Conservation (phyloP, 2,113 vertebrate species). For the Neogale vison region DNA sequence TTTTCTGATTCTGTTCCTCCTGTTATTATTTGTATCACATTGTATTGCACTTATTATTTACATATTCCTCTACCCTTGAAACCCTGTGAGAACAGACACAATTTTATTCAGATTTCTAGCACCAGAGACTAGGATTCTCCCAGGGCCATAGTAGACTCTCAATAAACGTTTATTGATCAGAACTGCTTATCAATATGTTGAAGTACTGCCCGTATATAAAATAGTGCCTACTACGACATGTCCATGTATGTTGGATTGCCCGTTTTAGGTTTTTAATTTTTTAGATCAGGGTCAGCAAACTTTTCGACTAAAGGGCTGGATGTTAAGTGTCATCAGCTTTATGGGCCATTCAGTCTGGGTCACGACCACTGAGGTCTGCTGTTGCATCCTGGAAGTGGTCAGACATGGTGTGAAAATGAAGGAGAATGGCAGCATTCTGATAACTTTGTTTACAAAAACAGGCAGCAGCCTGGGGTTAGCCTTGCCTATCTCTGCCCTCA, state of each 20-base stretch:
- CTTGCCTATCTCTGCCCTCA: background rate
- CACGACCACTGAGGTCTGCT: background rate
- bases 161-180: background rate
- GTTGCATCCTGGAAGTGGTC: background rate
- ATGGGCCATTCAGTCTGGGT: background rate
- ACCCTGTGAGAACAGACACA: background rate
- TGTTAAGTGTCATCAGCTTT: background rate
- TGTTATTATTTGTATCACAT: background rate
- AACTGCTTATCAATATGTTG: background rate
- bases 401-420: background rate
- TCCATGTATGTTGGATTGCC: background rate
- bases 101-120: background rate
- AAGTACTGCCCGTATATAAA: background rate
- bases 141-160: background rate
- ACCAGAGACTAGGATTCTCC: background rate
- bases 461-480: background rate
- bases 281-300: background rate
- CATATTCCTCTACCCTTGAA: background rate
- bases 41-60: background rate
- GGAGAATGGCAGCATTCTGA: background rate
- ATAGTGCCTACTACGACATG: background rate
- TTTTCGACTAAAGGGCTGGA: background rate
- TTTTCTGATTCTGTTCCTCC: background rate
- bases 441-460: background rate
- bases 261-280: background rate